Percentiles rank a stretch among this genome's conserved stretches.
Conservation (phyloP, 1,140 invertebrate species). For the Papilio glaucus region DNA sequence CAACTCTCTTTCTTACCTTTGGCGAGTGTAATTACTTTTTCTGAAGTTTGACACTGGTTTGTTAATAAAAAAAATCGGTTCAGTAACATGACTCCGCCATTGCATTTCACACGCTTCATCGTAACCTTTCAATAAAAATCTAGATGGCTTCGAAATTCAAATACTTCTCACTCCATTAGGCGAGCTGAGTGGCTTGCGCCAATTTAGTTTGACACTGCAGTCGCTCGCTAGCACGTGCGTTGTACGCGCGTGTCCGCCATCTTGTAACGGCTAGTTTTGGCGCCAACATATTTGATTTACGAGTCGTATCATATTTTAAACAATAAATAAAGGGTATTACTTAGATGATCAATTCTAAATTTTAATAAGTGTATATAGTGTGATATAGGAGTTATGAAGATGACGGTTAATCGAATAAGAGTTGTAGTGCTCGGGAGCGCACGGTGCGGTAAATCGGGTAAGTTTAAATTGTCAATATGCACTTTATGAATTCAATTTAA, state of each 20-base stretch:
- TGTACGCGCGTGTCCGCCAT: conserved; percentile 73
- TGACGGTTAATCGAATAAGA: conserved; percentile 87
- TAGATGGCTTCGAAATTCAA: conserved; percentile 40
- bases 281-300: conserved; percentile 53
- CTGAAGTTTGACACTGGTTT: conserved; percentile 8
- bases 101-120: conserved; percentile 23
- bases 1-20: conserved; percentile 36
- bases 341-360: conserved; percentile 57
- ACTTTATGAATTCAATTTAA: background rate
- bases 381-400: conserved; percentile 73
- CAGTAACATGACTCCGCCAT: background rate
- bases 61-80: conserved; percentile 4
- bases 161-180: conserved; percentile 60
- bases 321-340: conserved; percentile 42
- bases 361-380: conserved; percentile 53
- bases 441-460: conserved; percentile 87
- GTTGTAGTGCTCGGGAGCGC: conserved; percentile 88
- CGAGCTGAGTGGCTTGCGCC: conserved; percentile 65
- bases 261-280: conserved; percentile 65
- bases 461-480: conserved; percentile 49
- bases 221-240: conserved; percentile 77
- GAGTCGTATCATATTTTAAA: conserved; percentile 49
- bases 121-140: conserved; percentile 33
- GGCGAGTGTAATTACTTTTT: conserved; percentile 31
- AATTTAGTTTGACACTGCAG: conserved; percentile 74